phyloP scores from a whole-genome alignment of 2,113 vertebrate species.

The Tenrec ecaudatus region DNA sequence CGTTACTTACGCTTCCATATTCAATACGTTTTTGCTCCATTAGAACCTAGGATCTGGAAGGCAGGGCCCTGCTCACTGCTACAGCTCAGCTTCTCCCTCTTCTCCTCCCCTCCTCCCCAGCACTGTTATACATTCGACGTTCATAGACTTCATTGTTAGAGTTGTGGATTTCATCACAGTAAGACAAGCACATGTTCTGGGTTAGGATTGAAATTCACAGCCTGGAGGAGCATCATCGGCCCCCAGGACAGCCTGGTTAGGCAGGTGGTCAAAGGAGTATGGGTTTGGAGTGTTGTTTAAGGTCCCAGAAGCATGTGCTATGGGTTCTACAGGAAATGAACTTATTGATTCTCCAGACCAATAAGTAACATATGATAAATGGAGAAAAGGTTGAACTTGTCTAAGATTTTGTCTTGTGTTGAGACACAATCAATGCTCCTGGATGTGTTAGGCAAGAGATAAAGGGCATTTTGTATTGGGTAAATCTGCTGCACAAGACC shows the following conservation, averaged over 20 bases:
- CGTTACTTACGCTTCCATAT: slow-evolving; percentile 25
- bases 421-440: no score
- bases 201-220: neutral
- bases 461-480: no score
- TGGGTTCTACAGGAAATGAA: neutral
- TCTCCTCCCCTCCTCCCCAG: neutral
- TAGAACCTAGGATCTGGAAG: neutral
- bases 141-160: neutral
- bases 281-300: neutral
- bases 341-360: neutral
- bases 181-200: neutral
- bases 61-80: neutral
- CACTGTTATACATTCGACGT: neutral
- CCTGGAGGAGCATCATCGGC: neutral
- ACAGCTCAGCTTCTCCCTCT: neutral
- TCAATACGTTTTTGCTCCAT: neutral
- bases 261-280: no score
- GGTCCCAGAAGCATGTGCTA: neutral
- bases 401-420: no score
- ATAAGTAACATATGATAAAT: no score
- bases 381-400: no score
- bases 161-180: neutral
- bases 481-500: no score
- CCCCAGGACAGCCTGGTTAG: no score
- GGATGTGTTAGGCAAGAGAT: no score